A percentile compares a stretch with the other conserved stretches of the same genome.
These are phyloP conservation scores for Petrocephalus microphthalmus DNA, from an alignment of 2,113 vertebrate species.

Conservation along the genomic window DNA sequence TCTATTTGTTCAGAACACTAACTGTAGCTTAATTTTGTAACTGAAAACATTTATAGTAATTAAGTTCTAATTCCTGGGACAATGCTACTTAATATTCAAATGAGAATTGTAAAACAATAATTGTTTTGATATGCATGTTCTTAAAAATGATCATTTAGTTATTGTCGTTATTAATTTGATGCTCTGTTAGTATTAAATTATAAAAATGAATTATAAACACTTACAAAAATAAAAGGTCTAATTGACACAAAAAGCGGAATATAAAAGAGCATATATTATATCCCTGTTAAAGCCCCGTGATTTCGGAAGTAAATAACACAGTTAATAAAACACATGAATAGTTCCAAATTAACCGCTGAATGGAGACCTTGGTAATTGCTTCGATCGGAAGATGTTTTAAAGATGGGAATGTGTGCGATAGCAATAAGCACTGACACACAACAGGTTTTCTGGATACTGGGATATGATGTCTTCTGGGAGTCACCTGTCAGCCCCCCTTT, in stretches of 20 bases:
- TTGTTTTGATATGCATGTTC: neutral
- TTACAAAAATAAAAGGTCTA: neutral
- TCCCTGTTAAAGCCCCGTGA: neutral
- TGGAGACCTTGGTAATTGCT: neutral
- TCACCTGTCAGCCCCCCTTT: constrained; percentile 34
- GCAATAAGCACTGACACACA: neutral
- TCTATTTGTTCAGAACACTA: neutral
- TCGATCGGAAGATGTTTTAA: neutral
- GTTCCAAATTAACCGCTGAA: neutral
- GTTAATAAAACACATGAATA: constrained; percentile 7
- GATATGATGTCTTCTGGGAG: constrained; percentile 31
- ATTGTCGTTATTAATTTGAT: neutral
- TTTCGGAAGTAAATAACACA: neutral
- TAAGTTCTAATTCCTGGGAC: neutral
- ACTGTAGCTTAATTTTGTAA: neutral
- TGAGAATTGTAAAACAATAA: neutral
- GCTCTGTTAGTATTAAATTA: neutral
- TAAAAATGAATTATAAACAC: neutral
- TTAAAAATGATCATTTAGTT: neutral
- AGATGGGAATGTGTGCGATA: neutral
- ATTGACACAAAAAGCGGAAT: neutral
- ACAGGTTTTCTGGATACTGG: constrained; percentile 3
- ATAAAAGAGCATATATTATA: neutral
- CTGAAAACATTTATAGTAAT: neutral
- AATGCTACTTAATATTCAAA: neutral